These are phyloP conservation scores for Bilobella aurantiaca DNA, from an alignment of 1,140 invertebrate genomes.

Conservation along the genomic window DNA sequence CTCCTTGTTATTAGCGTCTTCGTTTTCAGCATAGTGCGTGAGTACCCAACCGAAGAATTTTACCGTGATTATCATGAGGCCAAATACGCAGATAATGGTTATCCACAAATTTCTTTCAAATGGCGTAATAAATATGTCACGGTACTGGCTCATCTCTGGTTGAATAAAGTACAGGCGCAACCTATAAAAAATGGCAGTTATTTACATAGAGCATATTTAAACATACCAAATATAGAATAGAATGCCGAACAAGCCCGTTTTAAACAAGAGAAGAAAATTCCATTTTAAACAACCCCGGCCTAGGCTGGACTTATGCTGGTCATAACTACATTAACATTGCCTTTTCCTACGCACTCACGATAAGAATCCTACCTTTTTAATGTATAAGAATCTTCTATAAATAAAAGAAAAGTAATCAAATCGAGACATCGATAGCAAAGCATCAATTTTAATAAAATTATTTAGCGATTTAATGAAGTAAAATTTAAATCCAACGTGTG, in stretches of 20 bases:
- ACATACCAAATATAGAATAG: not conserved
- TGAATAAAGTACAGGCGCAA: slow-evolving; percentile 10
- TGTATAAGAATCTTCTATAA: no score
- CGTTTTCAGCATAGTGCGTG: not conserved
- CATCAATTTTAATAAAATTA: no score
- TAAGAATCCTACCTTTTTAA: no score
- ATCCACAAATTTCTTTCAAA: slow-evolving; percentile 13
- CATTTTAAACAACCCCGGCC: not conserved
- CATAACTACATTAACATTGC: no score
- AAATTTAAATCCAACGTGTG: not conserved
- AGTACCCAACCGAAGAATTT: not conserved
- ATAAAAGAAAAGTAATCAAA: no score
- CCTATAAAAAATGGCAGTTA: not conserved
- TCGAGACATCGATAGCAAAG: no score
- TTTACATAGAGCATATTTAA: not conserved
- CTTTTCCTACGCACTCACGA: no score
- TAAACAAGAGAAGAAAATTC: not conserved
- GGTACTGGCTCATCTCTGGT: slow-evolving; percentile 3
- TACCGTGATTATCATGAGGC: not conserved
- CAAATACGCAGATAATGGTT: not conserved
- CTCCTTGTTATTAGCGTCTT: not conserved
- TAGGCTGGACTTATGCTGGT: not conserved
- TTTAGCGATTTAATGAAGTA: no score
- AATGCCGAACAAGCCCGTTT: not conserved
- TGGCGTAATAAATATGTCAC: slow-evolving; percentile 8